These are phyloP conservation scores for Cantharis rufa DNA, from an alignment of 2,888 invertebrate species.

Conservation along the genomic window DNA sequence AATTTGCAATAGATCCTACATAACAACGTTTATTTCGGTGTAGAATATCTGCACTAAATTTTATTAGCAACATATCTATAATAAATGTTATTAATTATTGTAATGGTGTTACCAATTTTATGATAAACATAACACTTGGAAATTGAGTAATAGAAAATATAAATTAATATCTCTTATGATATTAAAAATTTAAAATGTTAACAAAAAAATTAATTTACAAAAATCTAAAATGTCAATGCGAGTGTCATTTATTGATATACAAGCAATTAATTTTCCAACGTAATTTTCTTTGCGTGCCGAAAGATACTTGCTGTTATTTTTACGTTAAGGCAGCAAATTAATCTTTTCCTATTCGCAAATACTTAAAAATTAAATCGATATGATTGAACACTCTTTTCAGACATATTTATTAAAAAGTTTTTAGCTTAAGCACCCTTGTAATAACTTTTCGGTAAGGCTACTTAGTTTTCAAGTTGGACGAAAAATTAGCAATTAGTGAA, in stretches of 20 bases:
- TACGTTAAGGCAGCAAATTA: not conserved
- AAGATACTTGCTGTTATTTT: not conserved
- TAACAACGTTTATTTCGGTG: not conserved
- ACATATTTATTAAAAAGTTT: not conserved
- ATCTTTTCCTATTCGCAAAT: not conserved
- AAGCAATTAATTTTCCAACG: not conserved
- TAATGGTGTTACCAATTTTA: not conserved
- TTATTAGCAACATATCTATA: not conserved
- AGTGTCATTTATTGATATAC: not conserved
- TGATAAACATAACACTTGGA: not conserved
- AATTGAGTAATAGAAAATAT: no score
- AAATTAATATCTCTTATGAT: no score
- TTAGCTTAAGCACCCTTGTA: not conserved
- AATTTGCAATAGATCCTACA: not conserved
- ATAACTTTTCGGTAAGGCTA: not conserved
- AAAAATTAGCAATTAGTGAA: not conserved
- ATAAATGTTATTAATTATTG: not conserved
- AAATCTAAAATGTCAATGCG: not conserved
- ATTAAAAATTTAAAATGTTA: no score
- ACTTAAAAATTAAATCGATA: not conserved
- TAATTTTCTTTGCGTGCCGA: not conserved
- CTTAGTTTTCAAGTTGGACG: not conserved
- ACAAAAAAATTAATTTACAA: not conserved
- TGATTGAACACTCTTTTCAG: not conserved
- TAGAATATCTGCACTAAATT: not conserved